Percentiles rank a stretch among this genome's conserved stretches.
phyloP scores from a whole-genome alignment of 1,140 invertebrate species.

The Oreohelix idahoensis region DNA sequence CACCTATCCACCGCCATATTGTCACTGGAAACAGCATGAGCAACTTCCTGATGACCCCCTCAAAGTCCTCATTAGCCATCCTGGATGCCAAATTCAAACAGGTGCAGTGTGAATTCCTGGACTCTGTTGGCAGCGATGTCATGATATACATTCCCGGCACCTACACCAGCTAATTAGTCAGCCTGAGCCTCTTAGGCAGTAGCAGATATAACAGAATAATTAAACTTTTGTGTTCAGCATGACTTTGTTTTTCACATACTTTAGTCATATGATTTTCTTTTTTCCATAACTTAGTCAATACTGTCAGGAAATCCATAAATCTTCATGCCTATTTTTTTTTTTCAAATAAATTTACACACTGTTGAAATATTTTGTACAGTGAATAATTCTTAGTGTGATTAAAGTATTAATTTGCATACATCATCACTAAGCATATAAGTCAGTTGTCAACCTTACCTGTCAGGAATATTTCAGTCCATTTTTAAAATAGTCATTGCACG shows the following conservation, averaged over 20 bases:
- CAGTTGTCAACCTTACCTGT: too few relatives aligned
- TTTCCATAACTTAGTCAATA: neutral
- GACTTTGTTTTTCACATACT: neutral
- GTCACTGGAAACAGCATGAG: constrained; percentile 82
- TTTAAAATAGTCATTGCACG: too few relatives aligned
- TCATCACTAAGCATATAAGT: too few relatives aligned
- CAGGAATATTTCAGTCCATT: too few relatives aligned
- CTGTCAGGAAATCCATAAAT: neutral
- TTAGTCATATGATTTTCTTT: neutral
- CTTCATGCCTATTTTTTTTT: too few relatives aligned
- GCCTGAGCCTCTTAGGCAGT: neutral
- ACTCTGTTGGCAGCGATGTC: constrained; percentile 32
- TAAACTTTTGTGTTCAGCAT: neutral
- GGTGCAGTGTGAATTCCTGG: constrained; percentile 81
- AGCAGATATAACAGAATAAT: neutral
- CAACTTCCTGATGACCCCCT: constrained; percentile 83
- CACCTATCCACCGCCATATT: constrained; percentile 80
- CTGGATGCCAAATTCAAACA: constrained; percentile 83
- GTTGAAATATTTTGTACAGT: too few relatives aligned
- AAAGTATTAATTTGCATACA: too few relatives aligned
- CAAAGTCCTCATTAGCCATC: constrained; percentile 83
- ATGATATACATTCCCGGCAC: constrained; percentile 32
- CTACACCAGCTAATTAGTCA: constrained; percentile 19
- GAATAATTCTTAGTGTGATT: too few relatives aligned
- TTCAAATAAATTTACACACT: too few relatives aligned